A percentile compares a stretch with the other conserved stretches of the same genome.
These are phyloP conservation scores for Drosophila subpulchrella DNA, from an alignment of 1,140 invertebrate genomes.

Conservation along the genomic window DNA sequence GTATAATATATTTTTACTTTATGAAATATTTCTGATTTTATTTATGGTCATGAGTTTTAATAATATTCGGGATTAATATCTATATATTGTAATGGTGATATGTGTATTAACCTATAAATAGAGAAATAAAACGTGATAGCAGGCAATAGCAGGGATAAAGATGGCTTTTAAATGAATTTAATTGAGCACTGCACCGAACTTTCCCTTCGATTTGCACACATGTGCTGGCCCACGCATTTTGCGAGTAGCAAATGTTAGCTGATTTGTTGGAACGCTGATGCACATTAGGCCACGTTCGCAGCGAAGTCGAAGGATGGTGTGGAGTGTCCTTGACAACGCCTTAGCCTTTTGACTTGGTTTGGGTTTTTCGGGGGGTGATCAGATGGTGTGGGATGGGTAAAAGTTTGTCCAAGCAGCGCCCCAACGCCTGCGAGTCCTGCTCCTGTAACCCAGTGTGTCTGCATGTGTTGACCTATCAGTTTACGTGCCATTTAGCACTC, in stretches of 20 bases:
- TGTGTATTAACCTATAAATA: background rate
- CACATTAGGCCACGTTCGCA: conserved; percentile 53
- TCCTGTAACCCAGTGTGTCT: conserved; percentile 17
- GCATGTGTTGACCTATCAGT: conserved; percentile 78
- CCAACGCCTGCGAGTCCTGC: conserved; percentile 27
- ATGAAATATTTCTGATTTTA: too few species aligned
- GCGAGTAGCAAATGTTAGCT: conserved; percentile 37
- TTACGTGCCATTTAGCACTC: conserved; percentile 84
- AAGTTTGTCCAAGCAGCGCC: conserved; percentile 57
- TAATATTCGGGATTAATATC: background rate
- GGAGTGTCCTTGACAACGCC: conserved; percentile 63
- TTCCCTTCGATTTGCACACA: background rate
- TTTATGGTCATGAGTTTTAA: too few species aligned
- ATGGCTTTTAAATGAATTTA: conserved; percentile 46
- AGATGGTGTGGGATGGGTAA: conserved; percentile 12
- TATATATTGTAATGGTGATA: background rate
- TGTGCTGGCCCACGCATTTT: conserved; percentile 50
- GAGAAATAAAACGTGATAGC: background rate
- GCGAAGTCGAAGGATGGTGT: background rate
- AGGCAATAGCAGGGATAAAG: conserved; percentile 6
- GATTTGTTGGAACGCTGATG: conserved; percentile 57
- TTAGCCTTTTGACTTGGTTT: conserved; percentile 37
- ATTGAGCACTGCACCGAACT: conserved; percentile 42
- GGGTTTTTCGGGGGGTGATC: background rate
- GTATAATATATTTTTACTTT: too few species aligned